phyloP scores from a whole-genome alignment of 30 jellyfish, hydroid and myxozoan genomes.

The Hydra vulgaris region DNA sequence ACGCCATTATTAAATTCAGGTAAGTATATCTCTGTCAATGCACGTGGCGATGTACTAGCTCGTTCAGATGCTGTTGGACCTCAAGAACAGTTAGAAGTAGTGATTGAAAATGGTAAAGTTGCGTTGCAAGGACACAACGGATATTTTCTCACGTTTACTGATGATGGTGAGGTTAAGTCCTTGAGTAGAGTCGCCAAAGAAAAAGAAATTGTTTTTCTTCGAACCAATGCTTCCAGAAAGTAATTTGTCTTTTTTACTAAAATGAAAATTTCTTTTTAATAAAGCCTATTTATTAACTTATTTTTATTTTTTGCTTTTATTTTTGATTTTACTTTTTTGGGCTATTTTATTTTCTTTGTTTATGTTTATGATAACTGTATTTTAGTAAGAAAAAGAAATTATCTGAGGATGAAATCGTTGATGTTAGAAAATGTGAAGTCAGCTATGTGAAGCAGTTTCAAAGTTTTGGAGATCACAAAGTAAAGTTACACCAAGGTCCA shows the following conservation, averaged over 20 bases:
- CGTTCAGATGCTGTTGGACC: slow-evolving; percentile 96
- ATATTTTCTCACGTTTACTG: slow-evolving; percentile 61
- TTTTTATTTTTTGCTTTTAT: no score
- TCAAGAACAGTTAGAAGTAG: slow-evolving; percentile 89
- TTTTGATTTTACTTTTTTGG: no score
- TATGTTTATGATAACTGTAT: no score
- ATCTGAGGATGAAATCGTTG: slow-evolving; percentile 45
- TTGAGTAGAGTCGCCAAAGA: slow-evolving; percentile 47
- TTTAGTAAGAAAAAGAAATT: slow-evolving; percentile 59
- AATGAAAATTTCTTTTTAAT: no score
- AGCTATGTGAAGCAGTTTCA: slow-evolving; percentile 82
- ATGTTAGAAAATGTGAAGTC: slow-evolving; percentile 72
- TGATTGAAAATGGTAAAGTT: slow-evolving; percentile 55
- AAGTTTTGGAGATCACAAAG: slow-evolving; percentile 76
- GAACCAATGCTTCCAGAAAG: no score
- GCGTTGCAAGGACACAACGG: slow-evolving; percentile 97
- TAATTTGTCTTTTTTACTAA: no score
- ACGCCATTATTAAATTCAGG: no score
- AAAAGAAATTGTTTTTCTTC: no score
- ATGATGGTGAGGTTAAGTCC: slow-evolving; percentile 59
- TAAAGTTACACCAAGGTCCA: slow-evolving; percentile 45
- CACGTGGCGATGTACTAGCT: slow-evolving; percentile 84
- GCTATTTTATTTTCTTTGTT: no score
- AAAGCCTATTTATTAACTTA: no score
- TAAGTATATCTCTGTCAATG: slow-evolving; percentile 66